Base-by-base conservation (phyloP, 2,888 invertebrate genomes). In the Tiliacea aurago region DNA sequence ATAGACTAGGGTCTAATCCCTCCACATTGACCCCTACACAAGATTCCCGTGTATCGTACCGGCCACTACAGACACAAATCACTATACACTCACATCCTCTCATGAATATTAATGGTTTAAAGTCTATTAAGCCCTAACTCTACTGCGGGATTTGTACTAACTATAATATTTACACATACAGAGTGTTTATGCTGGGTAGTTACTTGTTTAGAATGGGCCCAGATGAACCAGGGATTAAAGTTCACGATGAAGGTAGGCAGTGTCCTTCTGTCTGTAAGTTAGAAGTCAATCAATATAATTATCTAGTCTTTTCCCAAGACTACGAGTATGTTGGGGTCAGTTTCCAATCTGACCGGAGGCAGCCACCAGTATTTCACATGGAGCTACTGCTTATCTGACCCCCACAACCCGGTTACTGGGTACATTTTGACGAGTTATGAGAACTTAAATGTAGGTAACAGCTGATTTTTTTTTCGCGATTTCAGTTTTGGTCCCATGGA, bases 31-130 rank as follows among this genome's bases (percentile, higher is more conserved):
- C 15, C 47, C 28, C 20, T 4, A 41, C 51, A 72, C 51, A 20
- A 49, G 47, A 33, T 5, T 4, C 61, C 59, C n/a, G 61, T 64
- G 74, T 65, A 56, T 63, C 76, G 66, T 7, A 18, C 10, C 61
- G 45, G 45, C 65, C 62, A 70, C 81, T 53, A 77, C 33, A n/a
- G 2, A 76, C 62, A 81, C 82, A 79, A 81, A 79, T 79, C 78
- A 79, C 82, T n/a, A 78, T 43, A 62, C 76, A 76, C 51, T 64
- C 58, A 56, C 70, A 68, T 59, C 77, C 70, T n/a, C 58, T 77
- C 65, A 79, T 79, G 79, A 81, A 79, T 79, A 79, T 79, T 77
- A 79, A 81, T 81, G 43, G 37, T 59, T 51, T 28, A 61, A 66
- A 66, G 82, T 76, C 70, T 81, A 81, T 79, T 66, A 81, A n/a